Evolutionary conservation across 2,888 invertebrate genomes (phyloP).

Genomic region (Parelbella ahira): DNA sequence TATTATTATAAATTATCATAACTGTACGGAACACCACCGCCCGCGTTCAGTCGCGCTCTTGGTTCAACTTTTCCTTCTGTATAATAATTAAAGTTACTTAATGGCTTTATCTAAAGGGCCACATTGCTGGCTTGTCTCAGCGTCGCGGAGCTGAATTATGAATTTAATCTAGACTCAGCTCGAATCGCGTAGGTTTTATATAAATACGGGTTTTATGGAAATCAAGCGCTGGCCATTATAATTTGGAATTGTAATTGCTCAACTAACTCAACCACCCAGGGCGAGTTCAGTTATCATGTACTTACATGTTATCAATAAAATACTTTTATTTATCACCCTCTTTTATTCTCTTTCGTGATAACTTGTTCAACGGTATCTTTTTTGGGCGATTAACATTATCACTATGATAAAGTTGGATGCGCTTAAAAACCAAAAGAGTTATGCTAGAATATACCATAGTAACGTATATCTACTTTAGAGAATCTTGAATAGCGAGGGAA

Average conservation of each 20-base stretch:
- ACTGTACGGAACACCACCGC: slow-evolving; percentile 4
- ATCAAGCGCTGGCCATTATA: slow-evolving; percentile 47
- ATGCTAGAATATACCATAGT: too few relatives aligned
- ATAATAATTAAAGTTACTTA: slow-evolving; percentile 49
- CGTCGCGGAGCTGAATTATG: slow-evolving; percentile 44
- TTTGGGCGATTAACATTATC: too few relatives aligned
- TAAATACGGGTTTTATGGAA: slow-evolving; percentile 37
- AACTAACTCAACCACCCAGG: slow-evolving; percentile 48
- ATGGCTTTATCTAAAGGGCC: slow-evolving; percentile 52
- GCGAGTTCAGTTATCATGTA: too few relatives aligned
- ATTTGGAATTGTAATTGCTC: slow-evolving; percentile 54
- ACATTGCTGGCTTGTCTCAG: slow-evolving; percentile 24
- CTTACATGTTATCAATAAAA: too few relatives aligned
- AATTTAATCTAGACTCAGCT: slow-evolving; percentile 50
- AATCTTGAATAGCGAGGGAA: too few relatives aligned
- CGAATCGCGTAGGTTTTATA: slow-evolving; percentile 53
- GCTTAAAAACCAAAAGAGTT: too few relatives aligned
- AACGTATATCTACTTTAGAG: too few relatives aligned
- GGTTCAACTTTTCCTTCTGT: slow-evolving; percentile 33
- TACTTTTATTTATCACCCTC: too few relatives aligned
- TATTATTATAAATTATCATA: too few relatives aligned
- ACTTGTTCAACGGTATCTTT: too few relatives aligned
- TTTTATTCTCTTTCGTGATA: too few relatives aligned
- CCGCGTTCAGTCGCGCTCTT: slow-evolving; percentile 19
- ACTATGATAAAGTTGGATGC: too few relatives aligned